Evolutionary conservation across 2,113 vertebrate species (phyloP).

Genomic region (Leucosticte australis): DNA sequence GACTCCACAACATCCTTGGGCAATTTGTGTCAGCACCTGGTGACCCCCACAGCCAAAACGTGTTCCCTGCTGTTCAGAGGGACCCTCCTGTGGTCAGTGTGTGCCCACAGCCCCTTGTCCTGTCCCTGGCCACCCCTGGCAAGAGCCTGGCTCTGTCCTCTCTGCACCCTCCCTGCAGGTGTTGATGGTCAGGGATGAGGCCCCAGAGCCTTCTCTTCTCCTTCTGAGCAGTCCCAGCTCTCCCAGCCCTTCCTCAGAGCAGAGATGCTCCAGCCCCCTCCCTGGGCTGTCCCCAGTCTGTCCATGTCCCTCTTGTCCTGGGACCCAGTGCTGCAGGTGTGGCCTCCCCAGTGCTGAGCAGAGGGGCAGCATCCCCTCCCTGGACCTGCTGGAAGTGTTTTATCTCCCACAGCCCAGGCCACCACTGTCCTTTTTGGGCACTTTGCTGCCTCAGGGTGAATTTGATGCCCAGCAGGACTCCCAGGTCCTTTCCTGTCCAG

Average conservation of each 20-base stretch:
- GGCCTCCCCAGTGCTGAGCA: not conserved
- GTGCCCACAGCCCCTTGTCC: not conserved
- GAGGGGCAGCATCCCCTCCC: not conserved
- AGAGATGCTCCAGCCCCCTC: not conserved
- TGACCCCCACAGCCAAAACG: fast-evolving
- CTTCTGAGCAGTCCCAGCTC: not conserved
- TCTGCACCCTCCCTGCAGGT: not conserved
- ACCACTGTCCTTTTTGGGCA: not conserved
- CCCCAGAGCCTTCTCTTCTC: not conserved
- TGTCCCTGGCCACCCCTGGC: not conserved
- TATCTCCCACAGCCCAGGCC: not conserved
- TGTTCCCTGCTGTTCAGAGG: not conserved
- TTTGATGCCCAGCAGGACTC: not conserved
- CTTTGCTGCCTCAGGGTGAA: not conserved
- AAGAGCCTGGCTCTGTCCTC: not conserved
- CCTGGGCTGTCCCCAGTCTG: not conserved
- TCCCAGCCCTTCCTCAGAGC: not conserved
- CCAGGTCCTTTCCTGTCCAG: not conserved
- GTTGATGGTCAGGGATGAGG: not conserved
- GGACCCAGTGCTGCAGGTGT: not conserved
- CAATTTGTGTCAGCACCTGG: fast-evolving
- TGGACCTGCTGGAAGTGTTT: not conserved
- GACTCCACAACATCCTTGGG: not conserved
- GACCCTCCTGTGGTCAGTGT: not conserved
- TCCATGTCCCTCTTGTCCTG: not conserved